Evolutionary conservation across 2,113 vertebrate genomes (phyloP).

Genomic region (Corvus cornix): DNA sequence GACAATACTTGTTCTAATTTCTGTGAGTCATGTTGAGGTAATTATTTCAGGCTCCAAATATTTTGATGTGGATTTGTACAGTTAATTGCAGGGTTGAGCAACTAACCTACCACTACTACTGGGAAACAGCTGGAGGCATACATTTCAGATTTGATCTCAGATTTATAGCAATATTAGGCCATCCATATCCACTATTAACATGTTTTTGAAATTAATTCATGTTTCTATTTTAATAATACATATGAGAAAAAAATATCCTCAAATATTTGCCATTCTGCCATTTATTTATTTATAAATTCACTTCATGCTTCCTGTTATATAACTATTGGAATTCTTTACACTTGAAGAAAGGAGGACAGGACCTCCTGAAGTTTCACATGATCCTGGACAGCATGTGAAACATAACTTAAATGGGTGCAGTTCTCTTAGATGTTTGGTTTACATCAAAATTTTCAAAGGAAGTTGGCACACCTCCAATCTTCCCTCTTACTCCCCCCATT

Average conservation of each 20-base stretch:
- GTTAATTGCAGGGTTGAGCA: conserved; percentile 31
- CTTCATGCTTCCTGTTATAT: not conserved
- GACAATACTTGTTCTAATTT: conserved; percentile 21
- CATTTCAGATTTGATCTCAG: not conserved
- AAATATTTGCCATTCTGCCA: not conserved
- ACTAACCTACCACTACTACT: not conserved
- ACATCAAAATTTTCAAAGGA: not conserved
- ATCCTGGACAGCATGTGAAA: not conserved
- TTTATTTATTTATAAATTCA: not conserved
- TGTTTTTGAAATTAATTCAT: not conserved
- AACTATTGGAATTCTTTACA: not conserved
- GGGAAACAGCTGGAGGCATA: not conserved
- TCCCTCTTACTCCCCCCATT: accelerated
- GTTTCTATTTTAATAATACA: not conserved
- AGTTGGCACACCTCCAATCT: not conserved
- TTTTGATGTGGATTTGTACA: conserved; percentile 26
- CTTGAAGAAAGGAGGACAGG: not conserved
- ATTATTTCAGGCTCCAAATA: conserved; percentile 45
- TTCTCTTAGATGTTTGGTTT: not conserved
- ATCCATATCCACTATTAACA: not conserved
- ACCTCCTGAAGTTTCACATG: not conserved
- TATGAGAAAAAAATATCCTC: not conserved
- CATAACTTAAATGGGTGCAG: not conserved
- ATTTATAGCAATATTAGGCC: not conserved
- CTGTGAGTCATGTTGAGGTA: conserved; percentile 30